Evolutionary conservation across 37 sponge, comb jelly and placozoan genomes (phyloP).

Genomic region (Lycopodina hypogea): DNA sequence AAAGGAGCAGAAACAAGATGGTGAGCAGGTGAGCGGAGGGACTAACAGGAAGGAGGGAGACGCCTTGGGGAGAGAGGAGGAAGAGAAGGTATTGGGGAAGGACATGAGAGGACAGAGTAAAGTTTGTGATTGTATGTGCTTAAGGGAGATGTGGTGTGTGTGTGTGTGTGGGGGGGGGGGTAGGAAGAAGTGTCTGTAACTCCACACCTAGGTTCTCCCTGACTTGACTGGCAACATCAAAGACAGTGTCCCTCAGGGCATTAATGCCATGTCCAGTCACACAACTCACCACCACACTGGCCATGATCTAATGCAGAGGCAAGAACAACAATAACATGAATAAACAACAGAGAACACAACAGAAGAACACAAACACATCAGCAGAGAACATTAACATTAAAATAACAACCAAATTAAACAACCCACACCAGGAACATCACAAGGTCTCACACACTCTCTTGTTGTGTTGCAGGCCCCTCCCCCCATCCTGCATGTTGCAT

Average conservation of each 20-base stretch:
- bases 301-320: slow-evolving; percentile 48
- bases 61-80: neutral
- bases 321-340: too few species aligned
- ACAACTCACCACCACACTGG: slow-evolving; percentile 59
- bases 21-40: too few species aligned
- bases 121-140: slow-evolving; percentile 18
- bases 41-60: too few species aligned
- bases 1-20: too few species aligned
- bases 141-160: slow-evolving; percentile 31
- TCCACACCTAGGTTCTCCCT: slow-evolving; percentile 58
- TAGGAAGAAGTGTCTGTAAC: neutral
- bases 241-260: slow-evolving; percentile 58
- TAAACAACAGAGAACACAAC: too few species aligned
- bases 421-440: too few species aligned
- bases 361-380: too few species aligned
- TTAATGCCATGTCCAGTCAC: slow-evolving; percentile 48
- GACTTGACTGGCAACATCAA: slow-evolving; percentile 68
- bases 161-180: slow-evolving; percentile 34
- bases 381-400: too few species aligned
- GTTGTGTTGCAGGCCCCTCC: too few species aligned
- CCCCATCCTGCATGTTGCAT: too few species aligned
- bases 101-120: neutral
- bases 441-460: too few species aligned
- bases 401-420: too few species aligned
- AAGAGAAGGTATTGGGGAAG: neutral